phyloP scores from a whole-genome alignment of 2,888 invertebrate species.

The Erebia aethiops region DNA sequence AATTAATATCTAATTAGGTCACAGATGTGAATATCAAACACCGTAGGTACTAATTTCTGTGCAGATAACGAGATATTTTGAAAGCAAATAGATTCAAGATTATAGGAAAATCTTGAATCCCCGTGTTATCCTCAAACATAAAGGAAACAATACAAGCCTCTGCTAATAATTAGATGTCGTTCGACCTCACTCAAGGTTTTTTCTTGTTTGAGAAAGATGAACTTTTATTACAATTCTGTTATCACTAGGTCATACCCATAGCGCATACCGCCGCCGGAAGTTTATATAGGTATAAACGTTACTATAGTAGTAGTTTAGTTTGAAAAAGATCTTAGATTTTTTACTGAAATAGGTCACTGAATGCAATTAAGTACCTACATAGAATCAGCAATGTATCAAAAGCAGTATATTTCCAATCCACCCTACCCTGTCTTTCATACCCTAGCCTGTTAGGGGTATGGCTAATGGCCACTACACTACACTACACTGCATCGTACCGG shows the following conservation, averaged over 20 bases:
- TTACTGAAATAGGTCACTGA: too few species aligned
- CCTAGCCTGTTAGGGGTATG: too few species aligned
- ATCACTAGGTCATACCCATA: constrained; percentile 5
- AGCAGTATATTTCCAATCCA: too few species aligned
- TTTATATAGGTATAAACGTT: too few species aligned
- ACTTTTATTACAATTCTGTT: constrained; percentile 6
- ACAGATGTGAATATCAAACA: constrained; percentile 4
- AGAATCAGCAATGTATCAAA: too few species aligned
- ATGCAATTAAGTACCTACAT: too few species aligned
- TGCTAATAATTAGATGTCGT: not conserved
- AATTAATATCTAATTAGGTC: not conserved
- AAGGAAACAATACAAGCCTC: constrained; percentile 6
- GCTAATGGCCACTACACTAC: too few species aligned
- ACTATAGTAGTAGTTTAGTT: too few species aligned
- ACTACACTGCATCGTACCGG: too few species aligned
- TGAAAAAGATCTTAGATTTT: too few species aligned
- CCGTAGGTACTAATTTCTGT: not conserved
- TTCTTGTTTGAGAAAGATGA: constrained; percentile 10
- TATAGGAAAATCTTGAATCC: constrained; percentile 3
- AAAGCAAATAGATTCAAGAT: constrained; percentile 12
- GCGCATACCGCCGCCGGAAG: too few species aligned
- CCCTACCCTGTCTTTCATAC: too few species aligned
- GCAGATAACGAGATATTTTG: constrained; percentile 4
- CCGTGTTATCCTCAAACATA: constrained; percentile 9
- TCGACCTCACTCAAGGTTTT: constrained; percentile 9